Conservation (phyloP, 1,140 invertebrate species). For the Tetragnatha versicolor region DNA sequence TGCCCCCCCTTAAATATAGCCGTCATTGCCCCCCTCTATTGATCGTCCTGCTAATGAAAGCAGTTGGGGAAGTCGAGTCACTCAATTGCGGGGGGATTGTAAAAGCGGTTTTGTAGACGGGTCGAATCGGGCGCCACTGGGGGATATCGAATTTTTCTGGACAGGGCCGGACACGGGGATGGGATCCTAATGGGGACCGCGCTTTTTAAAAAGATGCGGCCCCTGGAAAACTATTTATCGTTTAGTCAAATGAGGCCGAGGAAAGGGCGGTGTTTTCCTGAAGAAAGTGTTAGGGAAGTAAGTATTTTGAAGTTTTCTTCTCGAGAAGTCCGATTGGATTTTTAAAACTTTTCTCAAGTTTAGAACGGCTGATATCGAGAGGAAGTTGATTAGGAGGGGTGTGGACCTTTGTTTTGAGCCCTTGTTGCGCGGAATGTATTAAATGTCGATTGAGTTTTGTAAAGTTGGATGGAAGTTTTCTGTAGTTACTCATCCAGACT, state of each 20-base stretch:
- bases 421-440: no score
- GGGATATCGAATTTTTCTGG: not conserved
- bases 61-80: slow-evolving; percentile 40
- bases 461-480: no score
- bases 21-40: slow-evolving; percentile 18
- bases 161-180: not conserved
- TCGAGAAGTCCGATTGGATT: not conserved
- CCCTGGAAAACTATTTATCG: slow-evolving; percentile 34
- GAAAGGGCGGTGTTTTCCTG: not conserved
- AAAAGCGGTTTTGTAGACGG: slow-evolving; percentile 51
- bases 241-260: slow-evolving; percentile 38
- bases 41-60: slow-evolving; percentile 52
- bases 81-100: slow-evolving; percentile 33
- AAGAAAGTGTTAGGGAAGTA: not conserved
- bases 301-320: slow-evolving; percentile 20
- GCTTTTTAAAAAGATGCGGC: slow-evolving; percentile 16
- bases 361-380: no score
- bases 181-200: slow-evolving; percentile 4
- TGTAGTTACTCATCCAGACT: no score
- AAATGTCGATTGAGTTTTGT: no score
- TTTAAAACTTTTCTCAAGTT: no score
- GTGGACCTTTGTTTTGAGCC: no score
- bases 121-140: slow-evolving; percentile 23
- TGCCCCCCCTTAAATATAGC: slow-evolving; percentile 39
- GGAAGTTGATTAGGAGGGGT: no score